Evolutionary conservation across 1,140 invertebrate genomes (phyloP), one percentile per base, ranked within the genome.

Genomic region (Hycleus cichorii): DNA sequence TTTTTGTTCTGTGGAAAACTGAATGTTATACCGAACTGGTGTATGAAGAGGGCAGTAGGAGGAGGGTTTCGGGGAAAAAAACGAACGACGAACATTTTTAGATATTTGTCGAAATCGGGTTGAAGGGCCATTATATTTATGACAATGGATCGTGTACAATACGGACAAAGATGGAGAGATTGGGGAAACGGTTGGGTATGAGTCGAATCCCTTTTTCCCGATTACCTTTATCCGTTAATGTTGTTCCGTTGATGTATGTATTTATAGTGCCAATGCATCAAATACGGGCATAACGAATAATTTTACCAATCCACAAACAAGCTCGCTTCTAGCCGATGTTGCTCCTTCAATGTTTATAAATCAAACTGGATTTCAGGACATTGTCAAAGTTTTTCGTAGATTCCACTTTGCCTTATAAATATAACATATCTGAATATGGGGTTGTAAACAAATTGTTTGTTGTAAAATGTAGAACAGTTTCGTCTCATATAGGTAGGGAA

Each of bases 241-340:
- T 25, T 10, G 50, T 55, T 55, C 44, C 51, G 57, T 48, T 64
- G 64, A 66, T 66, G 59, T 64, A 66, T 66, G 60, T 66, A 62
- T 64, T 66, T 66, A 64, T 66, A 52, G 62, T 50, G 25, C 47
- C 59, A 40, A 66, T 66, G 62, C 62, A 64, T 66, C 64, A 66
- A 61, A 59, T 43, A 48, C 50, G 49, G 18, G 46, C 61, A 42
- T 10, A 10, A 52, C 42, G 56, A 65, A 65, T 63, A 63, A 66
- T 66, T 66, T 60, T 57, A 45, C 9, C 54, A 58, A 60, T 58
- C 47, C 57, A 53, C 56, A 64, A 64, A 60, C 59, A 66, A 66
- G 46, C 39, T 56, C 54, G 52, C 7, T 32, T 32, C 32, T 32
- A 32, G 32, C 4, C 32, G 32, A 7, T 7, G 47, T 56, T 62